Evolutionary conservation across 2,113 vertebrate species (phyloP).

Genomic region (Macrotis lagotis): DNA sequence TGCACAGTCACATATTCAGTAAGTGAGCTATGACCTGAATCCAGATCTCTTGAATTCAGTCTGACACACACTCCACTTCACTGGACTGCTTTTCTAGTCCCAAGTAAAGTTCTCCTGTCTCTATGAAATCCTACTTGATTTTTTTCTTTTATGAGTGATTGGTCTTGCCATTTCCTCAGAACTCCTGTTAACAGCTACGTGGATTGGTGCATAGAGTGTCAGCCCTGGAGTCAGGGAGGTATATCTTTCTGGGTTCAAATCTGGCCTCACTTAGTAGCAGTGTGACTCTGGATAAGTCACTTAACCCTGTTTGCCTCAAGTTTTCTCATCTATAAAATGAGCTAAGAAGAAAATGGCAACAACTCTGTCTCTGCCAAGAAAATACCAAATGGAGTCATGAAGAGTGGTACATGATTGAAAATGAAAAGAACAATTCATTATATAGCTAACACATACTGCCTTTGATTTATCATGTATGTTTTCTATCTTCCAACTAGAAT

Average conservation of each 20-base stretch:
- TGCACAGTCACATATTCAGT: background rate
- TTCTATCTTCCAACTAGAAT: background rate
- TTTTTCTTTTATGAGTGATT: background rate
- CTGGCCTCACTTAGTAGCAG: background rate
- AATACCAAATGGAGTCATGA: background rate
- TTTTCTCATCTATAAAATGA: background rate
- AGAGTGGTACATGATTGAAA: background rate
- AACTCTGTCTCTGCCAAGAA: background rate
- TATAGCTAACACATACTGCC: background rate
- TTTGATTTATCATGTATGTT: background rate
- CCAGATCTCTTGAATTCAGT: too few relatives aligned
- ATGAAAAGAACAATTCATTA: background rate
- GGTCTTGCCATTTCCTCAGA: background rate
- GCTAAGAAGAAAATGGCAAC: background rate
- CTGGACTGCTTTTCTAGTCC: background rate
- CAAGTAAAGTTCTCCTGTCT: background rate
- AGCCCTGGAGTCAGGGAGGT: background rate
- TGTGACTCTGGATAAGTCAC: background rate
- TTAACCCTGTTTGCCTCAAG: background rate
- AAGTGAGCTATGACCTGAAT: background rate
- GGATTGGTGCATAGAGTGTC: background rate
- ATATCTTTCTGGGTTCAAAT: background rate
- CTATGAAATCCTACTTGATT: background rate
- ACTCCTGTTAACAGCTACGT: background rate
- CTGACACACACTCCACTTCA: background rate